Base-by-base conservation (phyloP, 23 tunicate genomes). In the Ascidia mentula region DNA sequence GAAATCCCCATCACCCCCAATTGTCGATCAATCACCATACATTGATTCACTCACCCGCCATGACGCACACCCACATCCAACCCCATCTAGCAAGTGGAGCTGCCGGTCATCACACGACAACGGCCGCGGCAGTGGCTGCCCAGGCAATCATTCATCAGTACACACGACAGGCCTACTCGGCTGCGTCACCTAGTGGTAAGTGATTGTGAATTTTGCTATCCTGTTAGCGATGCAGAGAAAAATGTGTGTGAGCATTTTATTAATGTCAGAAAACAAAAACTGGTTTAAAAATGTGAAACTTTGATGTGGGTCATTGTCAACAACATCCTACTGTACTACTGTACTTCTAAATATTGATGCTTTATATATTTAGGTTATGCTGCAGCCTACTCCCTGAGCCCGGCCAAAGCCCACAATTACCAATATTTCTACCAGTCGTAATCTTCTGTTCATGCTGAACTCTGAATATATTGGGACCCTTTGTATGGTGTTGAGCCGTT, bases 21-120 rank as follows among this genome's bases (percentile, higher is more conserved):
- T 90, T 84, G 17, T 34, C 85, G 6, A 34, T 86, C 20, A 78
- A 84, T 72, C 97, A 81, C 61, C 90, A 89, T 38, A 37, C 97
- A 0, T 42, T 91, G 36, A 86, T 91, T 81, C 90, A 88, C 33
- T 91, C 97, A n/a, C 97, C 97, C 6, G 90, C 91, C 37, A 80
- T 78, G 79, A 78, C 80, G 0, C 85, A 78, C 72, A 38, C 38
- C 40, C 77, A 78, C 40, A 33, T 84, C 0, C 90, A 89, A 45
- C 79, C 90, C 76, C 87, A 80, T 46, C 77, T 84, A 32, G 45
- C 75, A 30, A 72, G 32, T 34, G 76, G 75, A 6, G 72, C 75
- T n/a, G 39, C 78, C 0, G 33, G 76, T 18, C 85, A 79, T 40
- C 77, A 73, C 60, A 33, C 76, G 0, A n/a, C 78, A 22, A 45